Evolutionary conservation across 2,797 vertebrate species (phyloP).

Genomic region (Ispidina lecontei): DNA sequence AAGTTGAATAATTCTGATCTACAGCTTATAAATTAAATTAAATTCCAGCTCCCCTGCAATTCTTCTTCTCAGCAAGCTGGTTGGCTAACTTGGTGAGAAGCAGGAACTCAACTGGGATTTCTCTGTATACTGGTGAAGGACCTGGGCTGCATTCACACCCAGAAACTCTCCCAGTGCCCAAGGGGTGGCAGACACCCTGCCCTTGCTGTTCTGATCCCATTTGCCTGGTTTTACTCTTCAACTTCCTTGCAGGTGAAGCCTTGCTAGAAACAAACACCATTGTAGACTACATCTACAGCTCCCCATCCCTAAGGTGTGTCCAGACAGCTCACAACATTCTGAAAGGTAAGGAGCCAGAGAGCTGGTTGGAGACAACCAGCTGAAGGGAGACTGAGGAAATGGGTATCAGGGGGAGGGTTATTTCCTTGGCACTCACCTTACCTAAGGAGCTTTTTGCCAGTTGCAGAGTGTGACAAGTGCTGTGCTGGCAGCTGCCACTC

Average conservation of each 20-base stretch:
- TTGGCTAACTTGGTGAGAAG: background rate
- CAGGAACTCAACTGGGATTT: background rate
- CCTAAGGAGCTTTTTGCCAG: background rate
- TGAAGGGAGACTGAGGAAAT: background rate
- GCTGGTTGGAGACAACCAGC: background rate
- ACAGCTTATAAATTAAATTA: background rate
- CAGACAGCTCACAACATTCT: constrained; percentile 96
- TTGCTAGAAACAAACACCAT: constrained; percentile 89
- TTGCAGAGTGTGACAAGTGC: background rate
- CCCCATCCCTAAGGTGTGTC: constrained; percentile 94
- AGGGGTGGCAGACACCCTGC: background rate
- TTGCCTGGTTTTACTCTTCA: background rate
- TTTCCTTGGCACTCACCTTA: background rate
- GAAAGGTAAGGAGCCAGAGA: constrained; percentile 80
- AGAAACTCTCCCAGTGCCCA: background rate
- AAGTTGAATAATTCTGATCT: constrained; percentile 5
- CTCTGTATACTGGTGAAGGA: background rate
- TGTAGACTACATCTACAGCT: constrained; percentile 94
- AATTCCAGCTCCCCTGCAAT: background rate
- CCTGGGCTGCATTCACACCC: too few species aligned
- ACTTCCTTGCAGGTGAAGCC: constrained; percentile 87
- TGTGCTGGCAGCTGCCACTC: background rate
- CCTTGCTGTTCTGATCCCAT: background rate
- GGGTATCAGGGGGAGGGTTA: background rate
- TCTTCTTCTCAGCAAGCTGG: background rate